A percentile compares a stretch with the other conserved stretches of the same genome.
Conservation (phyloP, 2,888 invertebrate genomes). For the Syrphus vitripennis region DNA sequence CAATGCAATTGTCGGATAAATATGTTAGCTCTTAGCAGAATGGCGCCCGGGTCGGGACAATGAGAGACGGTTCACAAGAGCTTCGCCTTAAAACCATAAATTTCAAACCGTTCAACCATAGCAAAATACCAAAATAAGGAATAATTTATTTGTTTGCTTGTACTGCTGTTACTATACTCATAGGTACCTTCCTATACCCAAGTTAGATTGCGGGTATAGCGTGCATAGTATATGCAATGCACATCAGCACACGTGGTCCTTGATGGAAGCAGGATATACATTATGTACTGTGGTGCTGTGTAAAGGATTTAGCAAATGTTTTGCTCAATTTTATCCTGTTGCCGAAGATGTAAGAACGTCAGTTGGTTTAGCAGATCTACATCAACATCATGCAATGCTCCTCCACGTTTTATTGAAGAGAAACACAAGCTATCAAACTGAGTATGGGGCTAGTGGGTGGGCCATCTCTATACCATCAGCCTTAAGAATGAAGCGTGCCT, state of each 20-base stretch:
- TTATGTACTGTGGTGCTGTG: not conserved
- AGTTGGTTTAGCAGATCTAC: not conserved
- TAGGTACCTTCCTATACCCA: no score
- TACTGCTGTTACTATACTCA: not conserved
- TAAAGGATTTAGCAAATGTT: constrained; percentile 54
- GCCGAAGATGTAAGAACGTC: constrained; percentile 41
- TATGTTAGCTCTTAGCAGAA: constrained; percentile 52
- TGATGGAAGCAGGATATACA: not conserved
- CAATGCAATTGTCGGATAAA: constrained; percentile 64
- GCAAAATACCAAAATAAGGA: constrained; percentile 69
- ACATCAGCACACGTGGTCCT: constrained; percentile 4
- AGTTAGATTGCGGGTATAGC: not conserved
- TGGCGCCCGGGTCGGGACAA: constrained; percentile 2
- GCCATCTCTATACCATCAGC: not conserved
- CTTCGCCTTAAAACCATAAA: constrained; percentile 55
- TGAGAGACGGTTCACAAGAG: not conserved
- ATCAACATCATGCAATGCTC: not conserved
- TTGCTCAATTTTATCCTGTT: constrained; percentile 57
- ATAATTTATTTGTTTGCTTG: constrained; percentile 68
- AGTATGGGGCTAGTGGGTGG: not conserved
- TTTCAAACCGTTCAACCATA: constrained; percentile 63
- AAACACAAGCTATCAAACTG: constrained; percentile 6
- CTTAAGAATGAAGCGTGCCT: not conserved
- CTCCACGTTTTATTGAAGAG: not conserved
- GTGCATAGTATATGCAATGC: not conserved